phyloP scores from a whole-genome alignment of 2,888 invertebrate genomes.

The Alitta virens region DNA sequence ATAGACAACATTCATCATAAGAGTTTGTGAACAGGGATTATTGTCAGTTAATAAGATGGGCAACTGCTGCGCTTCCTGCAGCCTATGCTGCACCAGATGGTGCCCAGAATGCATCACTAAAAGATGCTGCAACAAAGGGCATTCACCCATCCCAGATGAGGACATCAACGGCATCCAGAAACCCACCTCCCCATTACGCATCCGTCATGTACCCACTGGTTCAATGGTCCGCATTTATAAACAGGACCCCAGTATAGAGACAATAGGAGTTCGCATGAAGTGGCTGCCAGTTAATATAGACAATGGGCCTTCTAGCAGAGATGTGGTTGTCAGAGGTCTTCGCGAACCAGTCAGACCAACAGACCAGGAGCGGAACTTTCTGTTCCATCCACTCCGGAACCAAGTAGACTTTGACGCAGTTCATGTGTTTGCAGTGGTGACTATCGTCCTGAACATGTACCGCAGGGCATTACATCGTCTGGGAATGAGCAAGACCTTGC shows the following conservation, averaged over 20 bases:
- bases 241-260: slow-evolving; percentile 13
- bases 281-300: slow-evolving; percentile 10
- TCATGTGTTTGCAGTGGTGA: slow-evolving; percentile 9
- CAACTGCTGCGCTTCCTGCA: too few species aligned
- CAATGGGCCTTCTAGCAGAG: slow-evolving; percentile 7
- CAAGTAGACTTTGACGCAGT: slow-evolving; percentile 2
- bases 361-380: slow-evolving; percentile 4
- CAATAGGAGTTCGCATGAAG: slow-evolving; percentile 4
- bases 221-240: slow-evolving; percentile 9
- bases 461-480: slow-evolving; percentile 7
- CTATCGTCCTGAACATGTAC: slow-evolving; percentile 10
- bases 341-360: not conserved
- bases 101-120: too few species aligned
- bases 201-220: slow-evolving; percentile 1
- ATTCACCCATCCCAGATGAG: too few species aligned
- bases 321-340: slow-evolving; percentile 2
- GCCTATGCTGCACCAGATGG: too few species aligned
- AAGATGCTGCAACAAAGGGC: too few species aligned
- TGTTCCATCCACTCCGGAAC: not conserved
- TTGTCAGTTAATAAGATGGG: too few species aligned
- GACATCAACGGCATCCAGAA: not conserved
- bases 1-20: too few species aligned
- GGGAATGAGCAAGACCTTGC: not conserved
- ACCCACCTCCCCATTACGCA: not conserved
- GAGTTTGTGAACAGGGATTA: too few species aligned